Evolutionary conservation across 2,888 invertebrate genomes (phyloP).

Genomic region (Alloplasta piceator): DNA sequence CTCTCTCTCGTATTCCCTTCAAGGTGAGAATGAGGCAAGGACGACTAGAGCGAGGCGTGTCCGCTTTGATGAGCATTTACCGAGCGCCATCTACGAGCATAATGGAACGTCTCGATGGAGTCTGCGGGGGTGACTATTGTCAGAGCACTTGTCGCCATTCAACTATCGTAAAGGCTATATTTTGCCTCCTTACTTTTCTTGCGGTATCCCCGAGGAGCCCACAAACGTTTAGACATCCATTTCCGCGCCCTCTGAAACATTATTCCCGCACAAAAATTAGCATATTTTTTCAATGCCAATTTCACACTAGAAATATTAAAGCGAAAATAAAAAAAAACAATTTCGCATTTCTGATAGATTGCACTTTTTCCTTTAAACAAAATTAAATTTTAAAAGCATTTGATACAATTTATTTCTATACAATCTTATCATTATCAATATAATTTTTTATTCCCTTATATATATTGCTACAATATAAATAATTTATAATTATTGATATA

Average conservation of each 20-base stretch:
- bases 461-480: too few species aligned
- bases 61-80: slow-evolving; percentile 50
- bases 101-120: slow-evolving; percentile 63
- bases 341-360: neutral
- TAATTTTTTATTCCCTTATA: too few species aligned
- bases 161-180: slow-evolving; percentile 53
- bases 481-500: too few species aligned
- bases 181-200: slow-evolving; percentile 28
- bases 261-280: slow-evolving; percentile 38
- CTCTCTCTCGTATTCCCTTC: slow-evolving; percentile 2
- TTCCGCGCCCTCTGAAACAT: slow-evolving; percentile 25
- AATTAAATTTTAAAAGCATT: neutral
- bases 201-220: neutral
- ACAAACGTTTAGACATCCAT: slow-evolving; percentile 30
- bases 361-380: neutral
- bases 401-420: too few species aligned
- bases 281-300: slow-evolving; percentile 3
- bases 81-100: slow-evolving; percentile 41
- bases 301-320: neutral
- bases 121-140: slow-evolving; percentile 59
- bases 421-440: too few species aligned
- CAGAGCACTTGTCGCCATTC: slow-evolving; percentile 66
- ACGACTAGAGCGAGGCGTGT: slow-evolving; percentile 53
- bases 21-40: slow-evolving; percentile 20
- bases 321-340: neutral